Evolutionary conservation across 2,888 invertebrate species (phyloP), one percentile per base, ranked within the genome.

Genomic region (Drosophila greeni): DNA sequence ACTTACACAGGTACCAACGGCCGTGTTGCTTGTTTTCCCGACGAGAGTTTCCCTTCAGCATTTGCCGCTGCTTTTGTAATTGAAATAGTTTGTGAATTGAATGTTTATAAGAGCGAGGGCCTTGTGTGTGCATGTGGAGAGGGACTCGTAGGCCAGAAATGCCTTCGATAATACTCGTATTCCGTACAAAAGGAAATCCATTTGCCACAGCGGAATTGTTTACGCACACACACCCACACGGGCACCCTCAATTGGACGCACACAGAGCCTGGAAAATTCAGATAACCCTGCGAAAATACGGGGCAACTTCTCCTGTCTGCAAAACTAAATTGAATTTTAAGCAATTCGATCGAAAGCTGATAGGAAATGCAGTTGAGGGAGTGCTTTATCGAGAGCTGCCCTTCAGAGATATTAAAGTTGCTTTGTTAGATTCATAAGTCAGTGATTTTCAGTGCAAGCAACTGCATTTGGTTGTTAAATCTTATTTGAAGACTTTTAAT

Each of bases 101-200:
- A 39, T 74, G 65, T 60, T 31, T 58, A 58, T 48, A 62, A 40
- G 24, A 33, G 52, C 54, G 16, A 12, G 16, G 7, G 26, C 11
- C 56, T 9, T 2, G 40, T 40, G 40, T 40, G 40, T 23, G 40
- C 14, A 12, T 53, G 49, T 40, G 18, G 39, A 40, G 33, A 20
- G 39, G 39, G 40, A 39, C 33, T 43, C 36, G 53, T 71, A 64
- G 52, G 47, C 64, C 64, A 39, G 59, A 69, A 70, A 70, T 72
- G 82, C 64, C 74, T 83, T 78, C 74, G 74, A 82, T 76, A 72
- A 73, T 31, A 31, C 45, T 47, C 45, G 45, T 14, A 47, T 47
- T 31, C 45, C 14, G 45, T 70, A 82, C 84, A 84, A 84, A 75
- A 75, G 81, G 73, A 82, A 74, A 84, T 81, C 82, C 71, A 84